A percentile compares a stretch with the other conserved stretches of the same genome.
Evolutionary conservation across 2,888 invertebrate genomes (phyloP).

Genomic region (Anorthoa munda): DNA sequence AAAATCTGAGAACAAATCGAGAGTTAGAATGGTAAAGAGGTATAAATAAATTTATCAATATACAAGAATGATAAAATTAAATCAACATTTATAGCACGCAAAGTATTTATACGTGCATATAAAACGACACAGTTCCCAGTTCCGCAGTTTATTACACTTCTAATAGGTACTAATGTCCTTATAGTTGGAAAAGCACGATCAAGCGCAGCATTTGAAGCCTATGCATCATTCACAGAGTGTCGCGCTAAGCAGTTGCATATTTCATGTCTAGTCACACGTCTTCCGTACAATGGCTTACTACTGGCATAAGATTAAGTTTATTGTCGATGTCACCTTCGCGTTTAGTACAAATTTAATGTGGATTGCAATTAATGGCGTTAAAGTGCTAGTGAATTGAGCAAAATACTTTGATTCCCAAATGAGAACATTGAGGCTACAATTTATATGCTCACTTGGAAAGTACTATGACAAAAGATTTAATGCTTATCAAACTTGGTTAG

Average conservation of each 20-base stretch:
- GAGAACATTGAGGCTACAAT: not conserved
- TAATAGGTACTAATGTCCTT: slow-evolving; percentile 60
- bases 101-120: slow-evolving; percentile 53
- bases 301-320: slow-evolving; percentile 69
- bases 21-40: not conserved
- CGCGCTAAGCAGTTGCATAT: slow-evolving; percentile 73
- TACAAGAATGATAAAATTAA: slow-evolving; percentile 19
- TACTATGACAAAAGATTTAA: not conserved
- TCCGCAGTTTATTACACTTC: slow-evolving; percentile 56
- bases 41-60: slow-evolving; percentile 1
- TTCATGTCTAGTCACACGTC: slow-evolving; percentile 74
- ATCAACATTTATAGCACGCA: slow-evolving; percentile 56
- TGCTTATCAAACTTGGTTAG: not conserved
- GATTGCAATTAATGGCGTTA: slow-evolving; percentile 55
- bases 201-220: slow-evolving; percentile 59
- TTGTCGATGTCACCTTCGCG: slow-evolving; percentile 68
- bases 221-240: slow-evolving; percentile 70
- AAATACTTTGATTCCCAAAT: not conserved
- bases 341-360: slow-evolving; percentile 55
- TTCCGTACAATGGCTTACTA: slow-evolving; percentile 72
- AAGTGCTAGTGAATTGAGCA: not conserved
- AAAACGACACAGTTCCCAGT: slow-evolving; percentile 48
- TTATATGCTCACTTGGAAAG: not conserved
- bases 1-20: not conserved
- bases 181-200: slow-evolving; percentile 67